Conservation (phyloP, 2,888 invertebrate genomes). For the Eretmocerus hayati region DNA sequence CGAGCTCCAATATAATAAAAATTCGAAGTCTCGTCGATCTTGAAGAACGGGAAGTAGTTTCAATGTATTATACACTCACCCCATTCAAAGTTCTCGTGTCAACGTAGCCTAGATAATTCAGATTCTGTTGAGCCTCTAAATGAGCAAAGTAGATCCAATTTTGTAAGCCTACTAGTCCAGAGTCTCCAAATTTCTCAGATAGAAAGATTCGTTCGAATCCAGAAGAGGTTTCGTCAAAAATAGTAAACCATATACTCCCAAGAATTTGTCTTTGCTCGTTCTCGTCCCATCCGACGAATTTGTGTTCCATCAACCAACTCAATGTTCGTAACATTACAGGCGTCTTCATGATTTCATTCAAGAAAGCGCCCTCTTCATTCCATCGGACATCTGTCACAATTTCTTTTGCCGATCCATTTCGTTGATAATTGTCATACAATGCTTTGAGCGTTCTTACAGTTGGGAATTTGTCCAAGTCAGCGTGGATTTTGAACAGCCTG, state of each 20-base stretch:
- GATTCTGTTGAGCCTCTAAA: conserved; percentile 54
- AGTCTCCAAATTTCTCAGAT: conserved; percentile 72
- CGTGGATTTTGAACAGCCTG: conserved; percentile 32
- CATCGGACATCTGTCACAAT: conserved; percentile 27
- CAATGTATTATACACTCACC: no score
- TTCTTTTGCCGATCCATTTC: conserved; percentile 31
- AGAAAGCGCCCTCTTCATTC: conserved; percentile 32
- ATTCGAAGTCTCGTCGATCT: no score
- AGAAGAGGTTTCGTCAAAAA: conserved; percentile 73
- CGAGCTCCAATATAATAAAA: no score
- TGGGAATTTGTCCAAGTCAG: conserved; percentile 29
- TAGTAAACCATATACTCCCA: conserved; percentile 70
- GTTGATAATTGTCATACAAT: conserved; percentile 33
- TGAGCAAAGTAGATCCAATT: conserved; percentile 79
- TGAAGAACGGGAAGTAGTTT: no score
- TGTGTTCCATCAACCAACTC: conserved; percentile 32
- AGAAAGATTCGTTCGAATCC: conserved; percentile 90
- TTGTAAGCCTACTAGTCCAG: conserved; percentile 69
- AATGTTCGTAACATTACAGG: conserved; percentile 32
- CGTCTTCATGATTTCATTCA: conserved; percentile 35
- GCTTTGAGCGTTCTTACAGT: conserved; percentile 31
- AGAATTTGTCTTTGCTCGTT: conserved; percentile 61
- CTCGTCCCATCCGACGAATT: conserved; percentile 34
- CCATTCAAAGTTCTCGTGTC: conserved; percentile 60
- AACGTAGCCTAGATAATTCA: conserved; percentile 72